Base-by-base conservation (phyloP, 2,888 invertebrate genomes). In the Aplocera efformata region DNA sequence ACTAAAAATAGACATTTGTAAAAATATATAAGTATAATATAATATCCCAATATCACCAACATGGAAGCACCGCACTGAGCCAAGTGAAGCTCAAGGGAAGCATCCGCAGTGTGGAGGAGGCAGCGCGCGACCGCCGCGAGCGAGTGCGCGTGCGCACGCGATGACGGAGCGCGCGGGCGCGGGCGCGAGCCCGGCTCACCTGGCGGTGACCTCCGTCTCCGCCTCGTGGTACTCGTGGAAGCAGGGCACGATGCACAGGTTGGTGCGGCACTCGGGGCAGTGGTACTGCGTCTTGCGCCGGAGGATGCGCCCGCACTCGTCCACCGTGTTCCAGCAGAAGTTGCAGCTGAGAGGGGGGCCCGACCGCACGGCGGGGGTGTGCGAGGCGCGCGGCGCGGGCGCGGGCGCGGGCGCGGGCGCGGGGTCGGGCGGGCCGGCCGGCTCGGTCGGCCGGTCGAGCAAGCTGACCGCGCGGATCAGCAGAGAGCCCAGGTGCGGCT, bases 321-420 rank as follows among this genome's bases (percentile, higher is more conserved):
- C 96, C 29, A 95, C 94, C 0, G 96, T 95, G 73, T 96, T 96
- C 96, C 96, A 96, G 80, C 96, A 96, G 73, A 93, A 96, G 81
- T 96, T 96, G 79, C 96, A 96, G 56, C 95, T 94, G 48, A 96
- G 82, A 1, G 96, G 95, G 3, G 96, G 95, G 0, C 96, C 96
- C 6, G 93, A 92, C 36, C 96, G 88, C 9, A 94, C 92, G 6
- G 94, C 94, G 6, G 96, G 96, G 67, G 96, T 96, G 79, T 96
- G 96, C 63, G 94, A 94, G 31, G 94, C 93, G 42, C 95, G 77
- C n/a, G 65, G 68, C 1, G 73, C 22, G 11, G 53, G 39, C 7
- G 53, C 38, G 6, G 61, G 58, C 29, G 53, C 48, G 20, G 64
- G 60, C 1, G 59, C 59, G 1, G 60, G 50, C 1, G 66, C 46